Evolutionary conservation across 2,888 invertebrate species (phyloP).

Genomic region (Epicampocera succincta): DNA sequence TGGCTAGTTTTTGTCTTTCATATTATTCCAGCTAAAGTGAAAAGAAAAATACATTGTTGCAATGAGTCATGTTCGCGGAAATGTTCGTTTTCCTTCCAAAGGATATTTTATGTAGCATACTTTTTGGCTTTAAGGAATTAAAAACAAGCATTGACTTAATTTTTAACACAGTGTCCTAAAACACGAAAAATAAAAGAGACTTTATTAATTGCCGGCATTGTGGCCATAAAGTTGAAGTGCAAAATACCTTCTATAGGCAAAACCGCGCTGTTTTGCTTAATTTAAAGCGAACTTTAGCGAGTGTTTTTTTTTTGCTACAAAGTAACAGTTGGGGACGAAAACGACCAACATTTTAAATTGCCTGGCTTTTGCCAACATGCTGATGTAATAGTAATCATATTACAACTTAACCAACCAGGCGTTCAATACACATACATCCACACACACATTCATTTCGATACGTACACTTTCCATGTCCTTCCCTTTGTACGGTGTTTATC

Average conservation of each 20-base stretch:
- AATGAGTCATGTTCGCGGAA: too few relatives aligned
- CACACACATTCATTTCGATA: neutral
- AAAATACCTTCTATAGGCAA: constrained; percentile 26
- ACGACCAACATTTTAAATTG: neutral
- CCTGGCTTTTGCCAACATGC: constrained; percentile 52
- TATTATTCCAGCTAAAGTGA: too few relatives aligned
- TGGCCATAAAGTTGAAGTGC: constrained; percentile 43
- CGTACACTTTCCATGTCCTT: constrained; percentile 37
- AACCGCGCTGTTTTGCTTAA: constrained; percentile 8
- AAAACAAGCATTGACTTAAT: neutral
- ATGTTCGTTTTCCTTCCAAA: too few relatives aligned
- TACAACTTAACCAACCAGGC: constrained; percentile 49
- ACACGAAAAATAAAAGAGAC: constrained; percentile 1
- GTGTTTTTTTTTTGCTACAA: neutral
- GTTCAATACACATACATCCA: constrained; percentile 6
- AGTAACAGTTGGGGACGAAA: constrained; percentile 17
- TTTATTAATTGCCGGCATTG: constrained; percentile 59
- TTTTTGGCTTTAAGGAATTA: too few relatives aligned
- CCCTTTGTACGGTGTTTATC: constrained; percentile 35
- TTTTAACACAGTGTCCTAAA: constrained; percentile 15
- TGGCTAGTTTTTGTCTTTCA: too few relatives aligned
- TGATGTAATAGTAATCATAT: constrained; percentile 70
- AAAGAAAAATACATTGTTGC: too few relatives aligned
- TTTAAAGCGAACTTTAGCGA: constrained; percentile 11
- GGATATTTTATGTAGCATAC: too few relatives aligned